Percentiles rank a stretch among this genome's conserved stretches.
Conservation (phyloP, 2,888 invertebrate species). For the Cacoxenus indagator region DNA sequence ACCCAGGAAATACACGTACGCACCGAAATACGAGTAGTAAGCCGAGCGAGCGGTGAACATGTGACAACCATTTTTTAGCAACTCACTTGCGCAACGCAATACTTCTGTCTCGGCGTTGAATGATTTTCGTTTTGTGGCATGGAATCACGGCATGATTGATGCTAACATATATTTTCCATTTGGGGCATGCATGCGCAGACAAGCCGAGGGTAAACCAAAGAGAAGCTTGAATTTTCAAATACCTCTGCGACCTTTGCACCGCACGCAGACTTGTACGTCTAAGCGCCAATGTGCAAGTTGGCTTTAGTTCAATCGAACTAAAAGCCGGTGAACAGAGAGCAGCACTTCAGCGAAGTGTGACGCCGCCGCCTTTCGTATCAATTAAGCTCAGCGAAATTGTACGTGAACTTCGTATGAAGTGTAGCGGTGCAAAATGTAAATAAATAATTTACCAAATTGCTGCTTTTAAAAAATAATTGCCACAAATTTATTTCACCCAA, state of each 20-base stretch:
- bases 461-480: neutral
- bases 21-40: no score
- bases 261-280: neutral
- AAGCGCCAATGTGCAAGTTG: neutral
- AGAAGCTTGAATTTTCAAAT: no score
- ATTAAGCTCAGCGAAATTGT: no score
- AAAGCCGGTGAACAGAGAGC: neutral
- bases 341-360: neutral
- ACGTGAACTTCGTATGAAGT: neutral
- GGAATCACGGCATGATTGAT: conserved; percentile 35
- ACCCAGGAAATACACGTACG: no score
- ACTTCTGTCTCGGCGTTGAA: neutral
- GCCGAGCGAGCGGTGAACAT: no score
- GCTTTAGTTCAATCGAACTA: neutral
- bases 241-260: conserved; percentile 31
- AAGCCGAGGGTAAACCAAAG: no score
- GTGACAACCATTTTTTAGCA: no score
- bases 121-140: neutral
- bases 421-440: neutral
- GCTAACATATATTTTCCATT: conserved; percentile 38
- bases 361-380: neutral
- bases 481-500: neutral
- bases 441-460: neutral
- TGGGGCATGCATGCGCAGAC: no score
- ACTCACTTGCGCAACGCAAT: no score